phyloP scores from a whole-genome alignment of 2,113 vertebrate species.

The Anoplopoma fimbria region DNA sequence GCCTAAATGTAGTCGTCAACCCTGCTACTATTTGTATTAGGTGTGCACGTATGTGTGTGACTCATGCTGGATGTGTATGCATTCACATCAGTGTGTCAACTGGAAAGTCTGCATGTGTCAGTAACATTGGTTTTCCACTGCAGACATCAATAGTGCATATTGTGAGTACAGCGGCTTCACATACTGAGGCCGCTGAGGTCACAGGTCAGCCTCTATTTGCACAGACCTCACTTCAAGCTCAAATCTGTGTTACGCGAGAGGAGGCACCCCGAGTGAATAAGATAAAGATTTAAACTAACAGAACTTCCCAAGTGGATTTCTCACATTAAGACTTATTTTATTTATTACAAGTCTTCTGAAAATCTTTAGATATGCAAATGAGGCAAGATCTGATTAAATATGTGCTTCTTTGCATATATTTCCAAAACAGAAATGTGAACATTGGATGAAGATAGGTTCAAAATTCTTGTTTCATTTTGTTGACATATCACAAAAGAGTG shows the following conservation, averaged over 20 bases:
- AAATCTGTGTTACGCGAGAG: neutral
- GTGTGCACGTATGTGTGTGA: neutral
- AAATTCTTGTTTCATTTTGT: neutral
- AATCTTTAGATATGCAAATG: no score
- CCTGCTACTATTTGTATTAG: neutral
- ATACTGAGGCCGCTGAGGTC: neutral
- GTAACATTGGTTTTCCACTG: slow-evolving; percentile 18
- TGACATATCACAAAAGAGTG: neutral
- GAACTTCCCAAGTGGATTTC: neutral
- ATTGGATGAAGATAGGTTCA: no score
- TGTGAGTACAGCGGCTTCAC: neutral
- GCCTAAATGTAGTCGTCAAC: neutral
- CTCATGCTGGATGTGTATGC: neutral
- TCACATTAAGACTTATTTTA: neutral
- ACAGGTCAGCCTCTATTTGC: slow-evolving; percentile 15
- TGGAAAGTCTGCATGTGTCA: neutral
- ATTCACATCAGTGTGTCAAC: slow-evolving; percentile 1
- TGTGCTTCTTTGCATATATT: no score
- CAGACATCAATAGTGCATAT: neutral
- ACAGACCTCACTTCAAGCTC: neutral
- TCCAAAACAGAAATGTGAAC: no score
- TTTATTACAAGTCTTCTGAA: neutral
- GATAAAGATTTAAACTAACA: neutral
- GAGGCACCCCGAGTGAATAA: neutral
- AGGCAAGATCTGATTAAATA: no score